phyloP scores from a whole-genome alignment of 2,113 vertebrate genomes.

The Taurulus bubalis region DNA sequence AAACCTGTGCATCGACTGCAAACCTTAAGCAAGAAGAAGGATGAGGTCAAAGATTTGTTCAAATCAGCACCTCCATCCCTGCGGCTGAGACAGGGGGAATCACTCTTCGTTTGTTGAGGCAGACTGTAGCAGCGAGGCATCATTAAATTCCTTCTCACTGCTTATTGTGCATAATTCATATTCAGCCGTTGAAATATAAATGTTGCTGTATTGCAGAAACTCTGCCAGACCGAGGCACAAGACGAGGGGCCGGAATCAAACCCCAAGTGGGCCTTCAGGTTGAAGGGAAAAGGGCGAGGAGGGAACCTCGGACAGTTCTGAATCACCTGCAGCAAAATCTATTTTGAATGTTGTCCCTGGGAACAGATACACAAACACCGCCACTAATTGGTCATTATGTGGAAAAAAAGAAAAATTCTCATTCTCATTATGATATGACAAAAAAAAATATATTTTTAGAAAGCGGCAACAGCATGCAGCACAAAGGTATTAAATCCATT shows the following conservation, averaged over 20 bases:
- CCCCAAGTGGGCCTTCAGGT: conserved; percentile 61
- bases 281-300: conserved; percentile 65
- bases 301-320: conserved; percentile 54
- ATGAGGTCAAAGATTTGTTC: conserved; percentile 83
- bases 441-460: background rate
- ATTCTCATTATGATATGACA: background rate
- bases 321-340: conserved; percentile 67
- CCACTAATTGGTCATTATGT: conserved; percentile 65
- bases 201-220: conserved; percentile 83
- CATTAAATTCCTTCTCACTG: conserved; percentile 92
- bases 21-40: conserved; percentile 78
- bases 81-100: conserved; percentile 75
- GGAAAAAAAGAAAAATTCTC: conserved; percentile 30
- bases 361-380: conserved; percentile 41
- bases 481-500: conserved; percentile 32
- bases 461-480: background rate
- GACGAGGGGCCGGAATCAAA: conserved; percentile 61
- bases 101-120: conserved; percentile 85
- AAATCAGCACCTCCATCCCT: conserved; percentile 77
- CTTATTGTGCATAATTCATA: conserved; percentile 95
- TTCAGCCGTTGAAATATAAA: conserved; percentile 91
- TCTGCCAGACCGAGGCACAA: conserved; percentile 67
- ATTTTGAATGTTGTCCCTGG: conserved; percentile 61
- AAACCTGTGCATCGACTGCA: conserved; percentile 72
- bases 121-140: conserved; percentile 84